phyloP scores from a whole-genome alignment of 2,888 invertebrate genomes.

The Colletes collaris region DNA sequence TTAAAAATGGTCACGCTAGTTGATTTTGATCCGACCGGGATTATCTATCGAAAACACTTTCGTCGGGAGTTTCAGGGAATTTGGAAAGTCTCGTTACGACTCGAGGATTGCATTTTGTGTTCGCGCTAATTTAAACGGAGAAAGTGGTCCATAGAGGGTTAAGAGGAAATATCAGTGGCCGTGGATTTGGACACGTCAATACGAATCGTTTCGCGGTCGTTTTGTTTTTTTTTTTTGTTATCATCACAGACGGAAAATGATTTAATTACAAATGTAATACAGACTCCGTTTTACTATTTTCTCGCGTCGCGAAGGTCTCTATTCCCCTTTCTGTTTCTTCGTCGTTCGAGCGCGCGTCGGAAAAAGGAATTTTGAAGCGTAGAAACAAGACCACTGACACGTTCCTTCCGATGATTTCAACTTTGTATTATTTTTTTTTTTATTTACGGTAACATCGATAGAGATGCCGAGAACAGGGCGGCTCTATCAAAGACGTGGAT shows the following conservation, averaged over 20 bases:
- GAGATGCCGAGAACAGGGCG: slow-evolving; percentile 5
- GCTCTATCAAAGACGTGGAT: slow-evolving; percentile 13
- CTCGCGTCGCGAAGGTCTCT: neutral
- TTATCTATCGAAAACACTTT: neutral
- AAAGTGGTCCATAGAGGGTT: slow-evolving; percentile 51
- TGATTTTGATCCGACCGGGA: too few relatives aligned
- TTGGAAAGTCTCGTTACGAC: too few relatives aligned
- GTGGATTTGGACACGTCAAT: slow-evolving; percentile 42
- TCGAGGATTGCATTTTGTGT: neutral
- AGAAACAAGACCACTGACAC: slow-evolving; percentile 14
- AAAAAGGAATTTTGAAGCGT: slow-evolving; percentile 10
- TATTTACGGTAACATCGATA: slow-evolving; percentile 9
- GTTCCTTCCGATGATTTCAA: slow-evolving; percentile 5
- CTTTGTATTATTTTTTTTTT: neutral
- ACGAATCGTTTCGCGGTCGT: slow-evolving; percentile 40
- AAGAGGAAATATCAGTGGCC: slow-evolving; percentile 67
- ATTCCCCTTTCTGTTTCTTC: neutral
- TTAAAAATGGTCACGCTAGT: too few relatives aligned
- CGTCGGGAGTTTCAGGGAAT: too few relatives aligned
- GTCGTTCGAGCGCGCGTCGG: slow-evolving; percentile 21
- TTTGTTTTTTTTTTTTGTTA: slow-evolving; percentile 40
- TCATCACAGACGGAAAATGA: slow-evolving; percentile 69
- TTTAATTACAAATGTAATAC: slow-evolving; percentile 53
- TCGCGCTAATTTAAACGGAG: neutral
- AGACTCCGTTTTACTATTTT: slow-evolving; percentile 17